Percentiles rank a stretch among this genome's conserved stretches.
Evolutionary conservation across 2,797 vertebrate genomes (phyloP).

Genomic region (Malacoraja senta): DNA sequence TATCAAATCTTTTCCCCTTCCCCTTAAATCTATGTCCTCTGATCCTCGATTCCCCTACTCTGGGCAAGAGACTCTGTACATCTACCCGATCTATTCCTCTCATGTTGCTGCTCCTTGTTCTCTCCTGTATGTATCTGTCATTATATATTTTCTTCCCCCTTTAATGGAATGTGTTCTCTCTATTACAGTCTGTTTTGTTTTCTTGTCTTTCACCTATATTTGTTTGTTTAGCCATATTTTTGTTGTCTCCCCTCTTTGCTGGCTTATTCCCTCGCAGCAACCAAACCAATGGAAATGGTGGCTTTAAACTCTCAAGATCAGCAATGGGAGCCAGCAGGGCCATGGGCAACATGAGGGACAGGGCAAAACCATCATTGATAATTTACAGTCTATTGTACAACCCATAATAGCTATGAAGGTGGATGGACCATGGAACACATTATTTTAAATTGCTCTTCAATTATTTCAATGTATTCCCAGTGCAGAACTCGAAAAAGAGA

Average conservation of each 20-base stretch:
- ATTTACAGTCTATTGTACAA: too few species aligned
- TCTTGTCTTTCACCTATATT: not conserved
- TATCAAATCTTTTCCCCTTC: too few species aligned
- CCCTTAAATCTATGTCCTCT: too few species aligned
- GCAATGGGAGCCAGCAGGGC: too few species aligned
- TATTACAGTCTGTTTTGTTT: not conserved
- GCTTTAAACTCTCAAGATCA: not conserved
- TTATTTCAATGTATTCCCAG: not conserved
- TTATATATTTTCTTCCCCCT: not conserved
- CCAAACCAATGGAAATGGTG: not conserved
- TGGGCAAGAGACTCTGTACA: too few species aligned
- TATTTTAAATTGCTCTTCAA: not conserved
- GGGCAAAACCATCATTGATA: not conserved
- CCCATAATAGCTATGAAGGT: too few species aligned
- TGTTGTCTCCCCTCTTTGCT: not conserved
- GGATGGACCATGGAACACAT: too few species aligned
- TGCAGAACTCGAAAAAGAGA: not conserved
- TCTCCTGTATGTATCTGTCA: not conserved
- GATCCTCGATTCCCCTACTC: too few species aligned
- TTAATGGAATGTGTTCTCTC: not conserved
- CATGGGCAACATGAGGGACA: not conserved
- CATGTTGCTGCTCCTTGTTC: not conserved
- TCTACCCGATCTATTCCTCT: too few species aligned
- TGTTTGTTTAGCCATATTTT: not conserved
- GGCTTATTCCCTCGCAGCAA: not conserved